These are phyloP conservation scores for Osedax fenrisi DNA, from an alignment of 2,888 invertebrate species.

Conservation along the genomic window DNA sequence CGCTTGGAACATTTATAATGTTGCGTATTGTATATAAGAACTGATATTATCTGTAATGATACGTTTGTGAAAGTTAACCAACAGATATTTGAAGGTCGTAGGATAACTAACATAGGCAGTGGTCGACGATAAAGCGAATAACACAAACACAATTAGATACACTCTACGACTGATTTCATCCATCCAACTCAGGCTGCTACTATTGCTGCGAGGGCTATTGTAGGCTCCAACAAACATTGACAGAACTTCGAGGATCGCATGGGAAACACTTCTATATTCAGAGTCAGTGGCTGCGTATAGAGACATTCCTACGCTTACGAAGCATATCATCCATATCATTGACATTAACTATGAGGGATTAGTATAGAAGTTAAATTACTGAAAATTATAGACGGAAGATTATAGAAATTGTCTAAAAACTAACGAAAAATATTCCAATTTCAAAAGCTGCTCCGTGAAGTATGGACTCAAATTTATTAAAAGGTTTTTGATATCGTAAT, in stretches of 20 bases:
- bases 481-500: background rate
- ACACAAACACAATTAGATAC: constrained; percentile 39
- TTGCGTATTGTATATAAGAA: constrained; percentile 39
- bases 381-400: background rate
- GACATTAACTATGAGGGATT: constrained; percentile 39
- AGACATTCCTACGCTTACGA: constrained; percentile 41
- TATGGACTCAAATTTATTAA: background rate
- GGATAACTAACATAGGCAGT: constrained; percentile 44
- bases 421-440: constrained; percentile 25
- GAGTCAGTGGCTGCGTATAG: constrained; percentile 40
- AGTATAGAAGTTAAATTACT: background rate
- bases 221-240: constrained; percentile 39
- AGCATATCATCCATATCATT: constrained; percentile 40
- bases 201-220: background rate
- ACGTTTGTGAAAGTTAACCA: background rate
- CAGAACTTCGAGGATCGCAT: constrained; percentile 39
- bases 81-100: no score
- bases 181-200: background rate
- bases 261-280: constrained; percentile 40
- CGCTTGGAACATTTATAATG: constrained; percentile 38
- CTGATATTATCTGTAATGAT: constrained; percentile 44
- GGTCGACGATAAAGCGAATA: constrained; percentile 42
- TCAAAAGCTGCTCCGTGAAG: background rate
- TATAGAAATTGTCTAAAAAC: background rate
- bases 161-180: constrained; percentile 35